Evolutionary conservation across 2,888 invertebrate genomes (phyloP), one percentile per base, ranked within the genome.

Genomic region (Tenodera sinensis): DNA sequence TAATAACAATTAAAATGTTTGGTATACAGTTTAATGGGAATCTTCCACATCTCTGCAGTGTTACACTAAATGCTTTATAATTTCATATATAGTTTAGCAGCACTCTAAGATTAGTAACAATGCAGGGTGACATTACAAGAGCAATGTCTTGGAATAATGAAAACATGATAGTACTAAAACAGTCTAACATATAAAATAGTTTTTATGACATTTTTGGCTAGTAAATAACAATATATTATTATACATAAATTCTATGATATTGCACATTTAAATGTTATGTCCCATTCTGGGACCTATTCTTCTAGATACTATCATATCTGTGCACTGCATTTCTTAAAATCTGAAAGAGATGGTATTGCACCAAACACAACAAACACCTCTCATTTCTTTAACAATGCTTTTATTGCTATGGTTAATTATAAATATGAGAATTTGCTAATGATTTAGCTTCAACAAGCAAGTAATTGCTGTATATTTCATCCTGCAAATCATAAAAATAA

Each of bases 241-340:
- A 84, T 83, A 84, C 30, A 28, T 84, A 30, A 83, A 28, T 83
- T 88, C 84, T 88, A 88, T 88, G 27, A 83, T 83, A 83, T 88
- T 88, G 83, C 83, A 88, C 83, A 83, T 83, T 88, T 88, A 25
- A 83, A 88, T 71, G 84, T 88, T 84, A 28, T 88, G 88, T 71
- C 86, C 25, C 54, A 71, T 86, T 86, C 12, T 86, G 86, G 71
- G 86, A 81, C 86, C 71, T 30, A 81, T 81, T 86, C 81, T 84
- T 25, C 47, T 85, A 71, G 20, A 71, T 25, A 71, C 54, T 71
- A 71, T 42, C 42, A 42, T 71, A 71, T 71, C 6, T 71, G 54
- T 71, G 54, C 54, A 71, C 25, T 71, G 54, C 54, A 71, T 71
- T 71, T 20, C 54, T 71, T 20, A 71, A 20, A 71, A 54, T 54